Percentiles rank a stretch among this genome's conserved stretches.
Evolutionary conservation across 2,888 invertebrate species (phyloP).

Genomic region (Barypeithes pellucidus): DNA sequence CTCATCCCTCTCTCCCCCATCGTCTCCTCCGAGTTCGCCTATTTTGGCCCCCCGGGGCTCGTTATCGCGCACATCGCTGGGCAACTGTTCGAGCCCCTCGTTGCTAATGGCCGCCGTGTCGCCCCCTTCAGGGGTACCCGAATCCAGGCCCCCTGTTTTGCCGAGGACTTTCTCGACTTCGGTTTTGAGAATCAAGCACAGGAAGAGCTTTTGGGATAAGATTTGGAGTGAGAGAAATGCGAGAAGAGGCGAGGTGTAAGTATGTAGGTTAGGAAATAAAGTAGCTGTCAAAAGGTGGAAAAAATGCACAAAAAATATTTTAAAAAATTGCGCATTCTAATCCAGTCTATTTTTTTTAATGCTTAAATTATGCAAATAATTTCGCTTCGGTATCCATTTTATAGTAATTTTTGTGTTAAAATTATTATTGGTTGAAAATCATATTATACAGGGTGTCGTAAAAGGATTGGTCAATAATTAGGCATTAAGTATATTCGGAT

Average conservation of each 20-base stretch:
- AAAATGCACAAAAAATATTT: too few relatives aligned
- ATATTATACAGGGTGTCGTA: too few relatives aligned
- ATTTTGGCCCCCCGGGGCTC: constrained; percentile 64
- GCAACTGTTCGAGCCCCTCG: constrained; percentile 75
- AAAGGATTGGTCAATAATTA: too few relatives aligned
- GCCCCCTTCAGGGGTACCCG: constrained; percentile 59
- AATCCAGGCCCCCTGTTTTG: constrained; percentile 68
- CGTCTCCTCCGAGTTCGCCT: constrained; percentile 63
- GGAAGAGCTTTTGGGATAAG: constrained; percentile 90
- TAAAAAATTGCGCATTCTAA: too few relatives aligned
- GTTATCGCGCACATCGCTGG: constrained; percentile 66
- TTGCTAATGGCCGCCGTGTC: constrained; percentile 73
- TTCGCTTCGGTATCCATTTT: too few relatives aligned
- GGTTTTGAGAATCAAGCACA: constrained; percentile 83
- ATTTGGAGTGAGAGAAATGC: constrained; percentile 82
- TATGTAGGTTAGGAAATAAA: constrained; percentile 12
- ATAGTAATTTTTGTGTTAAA: too few relatives aligned
- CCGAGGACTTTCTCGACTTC: constrained; percentile 78
- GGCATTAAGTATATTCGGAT: too few relatives aligned
- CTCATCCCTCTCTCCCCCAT: constrained; percentile 55
- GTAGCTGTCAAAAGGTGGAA: neutral
- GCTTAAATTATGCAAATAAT: too few relatives aligned
- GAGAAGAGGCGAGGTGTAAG: constrained; percentile 72
- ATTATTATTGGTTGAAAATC: too few relatives aligned
- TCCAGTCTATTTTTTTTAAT: too few relatives aligned